Evolutionary conservation across 2,113 vertebrate genomes (phyloP), one percentile per base, ranked within the genome.

Genomic region (Axis porcinus): DNA sequence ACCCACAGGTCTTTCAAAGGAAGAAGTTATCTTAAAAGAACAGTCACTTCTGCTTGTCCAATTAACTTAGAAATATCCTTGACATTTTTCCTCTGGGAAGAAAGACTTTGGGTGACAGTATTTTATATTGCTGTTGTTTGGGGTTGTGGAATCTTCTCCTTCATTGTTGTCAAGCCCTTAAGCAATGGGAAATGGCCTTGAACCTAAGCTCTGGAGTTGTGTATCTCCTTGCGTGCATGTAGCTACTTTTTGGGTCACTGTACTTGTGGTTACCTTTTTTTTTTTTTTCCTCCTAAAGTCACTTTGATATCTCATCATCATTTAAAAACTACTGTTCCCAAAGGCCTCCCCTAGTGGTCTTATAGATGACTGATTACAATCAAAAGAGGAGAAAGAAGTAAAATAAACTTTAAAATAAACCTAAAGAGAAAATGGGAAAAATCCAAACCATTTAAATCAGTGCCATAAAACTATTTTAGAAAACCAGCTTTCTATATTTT

Each of bases 401-500:
- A 97, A 98, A 98, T 96, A 97, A 94, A 97, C 97, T 96, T 97
- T 76, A 83, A 96, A 97, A 97, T 89, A 92, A 92, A 67, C 64
- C 93, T 85, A 89, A 89, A 84, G 88, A 89, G 93, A 91, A 92
- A 81, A 97, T 88, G 79, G 92, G 96, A 95, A 95, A 96, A 95
- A 97, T 97, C 95, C 97, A 96, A 97, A 98, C 89, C 97, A 96
- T 96, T 98, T 98, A 97, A 96, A 97, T 96, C 92, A 67, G 95
- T 97, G 95, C 98, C 97, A 97, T 97, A 96, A 87, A 94, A 95
- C 97, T 98, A 98, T 98, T 98, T 98, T 97, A 95, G 98, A 95
- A 97, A 97, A 86, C 92, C 93, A 95, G 96, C 94, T 98, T 98
- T 98, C 97, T 98, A 98, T 98, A 97, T 97, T 97, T 97, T 97